These are phyloP conservation scores for Nephrotoma guestfalica DNA, from an alignment of 2,888 invertebrate species.

Conservation along the genomic window DNA sequence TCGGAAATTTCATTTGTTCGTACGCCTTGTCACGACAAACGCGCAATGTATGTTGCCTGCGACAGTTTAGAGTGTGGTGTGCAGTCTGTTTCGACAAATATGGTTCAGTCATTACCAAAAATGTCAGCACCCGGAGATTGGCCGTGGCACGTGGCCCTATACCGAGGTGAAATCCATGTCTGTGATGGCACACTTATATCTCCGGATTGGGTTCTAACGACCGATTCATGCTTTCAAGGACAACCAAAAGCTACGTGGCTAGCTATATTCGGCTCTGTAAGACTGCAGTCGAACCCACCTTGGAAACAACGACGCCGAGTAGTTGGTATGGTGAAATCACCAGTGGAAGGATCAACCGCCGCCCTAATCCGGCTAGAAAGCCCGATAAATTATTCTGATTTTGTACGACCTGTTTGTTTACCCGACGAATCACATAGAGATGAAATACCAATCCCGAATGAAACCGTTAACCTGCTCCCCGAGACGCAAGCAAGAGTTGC, in stretches of 20 bases:
- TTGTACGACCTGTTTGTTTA: slow-evolving; percentile 68
- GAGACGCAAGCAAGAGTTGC: background rate
- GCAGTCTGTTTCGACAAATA: slow-evolving; percentile 35
- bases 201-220: slow-evolving; percentile 70
- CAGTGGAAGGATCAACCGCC: slow-evolving; percentile 75
- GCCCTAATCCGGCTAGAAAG: slow-evolving; percentile 68
- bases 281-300: slow-evolving; percentile 64
- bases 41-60: slow-evolving; percentile 68
- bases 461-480: background rate
- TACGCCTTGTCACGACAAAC: slow-evolving; percentile 55
- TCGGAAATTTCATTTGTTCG: slow-evolving; percentile 68
- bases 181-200: slow-evolving; percentile 74
- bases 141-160: slow-evolving; percentile 83
- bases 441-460: background rate
- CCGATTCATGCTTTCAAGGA: slow-evolving; percentile 77
- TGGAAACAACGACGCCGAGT: slow-evolving; percentile 78
- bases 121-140: slow-evolving; percentile 71
- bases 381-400: slow-evolving; percentile 60
- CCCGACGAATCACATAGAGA: slow-evolving; percentile 36
- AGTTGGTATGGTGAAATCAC: slow-evolving; percentile 77
- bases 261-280: slow-evolving; percentile 59
- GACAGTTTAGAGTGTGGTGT: slow-evolving; percentile 61
- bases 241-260: slow-evolving; percentile 82
- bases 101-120: slow-evolving; percentile 47
- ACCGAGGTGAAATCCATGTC: slow-evolving; percentile 70